phyloP scores from a whole-genome alignment of 1,140 invertebrate species.

The Magallana angulata region DNA sequence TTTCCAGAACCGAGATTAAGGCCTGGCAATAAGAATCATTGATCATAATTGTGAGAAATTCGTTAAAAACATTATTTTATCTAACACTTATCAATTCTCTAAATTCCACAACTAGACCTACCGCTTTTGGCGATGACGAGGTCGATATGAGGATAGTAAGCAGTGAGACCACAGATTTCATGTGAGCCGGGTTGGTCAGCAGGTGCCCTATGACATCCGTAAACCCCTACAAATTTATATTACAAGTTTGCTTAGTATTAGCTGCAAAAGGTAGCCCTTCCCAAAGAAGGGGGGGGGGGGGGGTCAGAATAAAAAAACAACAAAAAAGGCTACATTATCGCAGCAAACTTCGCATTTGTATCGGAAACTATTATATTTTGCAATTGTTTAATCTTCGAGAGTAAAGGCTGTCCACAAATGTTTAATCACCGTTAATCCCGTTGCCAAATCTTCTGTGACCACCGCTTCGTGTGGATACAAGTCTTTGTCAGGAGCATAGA shows the following conservation, averaged over 20 bases:
- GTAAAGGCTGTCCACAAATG: too few relatives aligned
- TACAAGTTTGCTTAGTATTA: too few relatives aligned
- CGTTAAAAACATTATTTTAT: neutral
- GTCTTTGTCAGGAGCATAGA: conserved; percentile 74
- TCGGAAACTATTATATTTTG: too few relatives aligned
- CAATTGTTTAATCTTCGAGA: too few relatives aligned
- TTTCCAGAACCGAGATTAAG: conserved; percentile 71
- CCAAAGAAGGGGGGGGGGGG: too few relatives aligned
- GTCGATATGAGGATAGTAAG: conserved; percentile 74
- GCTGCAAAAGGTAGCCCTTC: too few relatives aligned
- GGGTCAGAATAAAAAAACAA: too few relatives aligned
- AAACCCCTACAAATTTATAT: conserved; percentile 66
- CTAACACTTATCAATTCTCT: neutral
- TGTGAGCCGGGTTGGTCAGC: conserved; percentile 70
- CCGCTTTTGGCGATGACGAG: conserved; percentile 72
- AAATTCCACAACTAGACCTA: conserved; percentile 53
- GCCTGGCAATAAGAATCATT: conserved; percentile 51
- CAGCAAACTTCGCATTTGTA: too few relatives aligned
- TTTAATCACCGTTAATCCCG: conserved; percentile 67
- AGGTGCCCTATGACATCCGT: conserved; percentile 72
- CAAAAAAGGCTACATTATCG: too few relatives aligned
- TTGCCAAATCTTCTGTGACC: conserved; percentile 72
- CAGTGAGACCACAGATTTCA: conserved; percentile 75
- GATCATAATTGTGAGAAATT: too few relatives aligned
- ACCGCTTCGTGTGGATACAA: conserved; percentile 74